Evolutionary conservation across 2,888 invertebrate genomes (phyloP).

Genomic region (Iselma pallidipennis): DNA sequence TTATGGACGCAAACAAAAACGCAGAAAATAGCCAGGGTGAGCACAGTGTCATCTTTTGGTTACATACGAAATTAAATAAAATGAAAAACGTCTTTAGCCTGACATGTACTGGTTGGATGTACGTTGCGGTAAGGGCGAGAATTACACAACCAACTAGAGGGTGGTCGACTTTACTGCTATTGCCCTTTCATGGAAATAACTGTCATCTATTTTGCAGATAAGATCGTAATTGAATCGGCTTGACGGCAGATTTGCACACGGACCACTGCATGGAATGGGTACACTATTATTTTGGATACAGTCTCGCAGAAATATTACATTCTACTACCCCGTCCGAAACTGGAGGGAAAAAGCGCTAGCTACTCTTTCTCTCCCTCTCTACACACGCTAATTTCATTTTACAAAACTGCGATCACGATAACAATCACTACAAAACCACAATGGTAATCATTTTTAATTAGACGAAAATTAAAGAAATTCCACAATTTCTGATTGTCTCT

Average conservation of each 20-base stretch:
- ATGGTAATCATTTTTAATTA: background rate
- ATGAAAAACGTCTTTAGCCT: slow-evolving; percentile 50
- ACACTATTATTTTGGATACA: slow-evolving; percentile 48
- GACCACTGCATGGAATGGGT: slow-evolving; percentile 48
- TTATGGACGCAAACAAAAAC: slow-evolving; percentile 26
- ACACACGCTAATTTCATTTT: background rate
- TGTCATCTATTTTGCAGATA: slow-evolving; percentile 59
- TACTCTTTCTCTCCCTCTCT: background rate
- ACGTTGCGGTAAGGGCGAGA: slow-evolving; percentile 41
- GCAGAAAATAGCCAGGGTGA: background rate
- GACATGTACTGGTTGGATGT: slow-evolving; percentile 40
- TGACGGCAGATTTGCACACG: slow-evolving; percentile 59
- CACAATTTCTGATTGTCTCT: too few relatives aligned
- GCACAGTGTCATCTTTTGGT: slow-evolving; percentile 46
- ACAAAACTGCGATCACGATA: too few relatives aligned
- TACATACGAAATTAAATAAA: slow-evolving; percentile 50
- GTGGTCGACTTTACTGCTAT: slow-evolving; percentile 52
- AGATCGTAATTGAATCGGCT: slow-evolving; percentile 59
- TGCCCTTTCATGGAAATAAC: slow-evolving; percentile 58
- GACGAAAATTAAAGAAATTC: too few relatives aligned
- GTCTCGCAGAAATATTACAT: slow-evolving; percentile 40
- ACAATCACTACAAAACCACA: too few relatives aligned
- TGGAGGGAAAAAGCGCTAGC: background rate
- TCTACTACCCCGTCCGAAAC: slow-evolving; percentile 1
- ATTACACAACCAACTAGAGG: slow-evolving; percentile 32